Base-by-base conservation (phyloP, 2,113 vertebrate genomes). In the Scomber japonicus region DNA sequence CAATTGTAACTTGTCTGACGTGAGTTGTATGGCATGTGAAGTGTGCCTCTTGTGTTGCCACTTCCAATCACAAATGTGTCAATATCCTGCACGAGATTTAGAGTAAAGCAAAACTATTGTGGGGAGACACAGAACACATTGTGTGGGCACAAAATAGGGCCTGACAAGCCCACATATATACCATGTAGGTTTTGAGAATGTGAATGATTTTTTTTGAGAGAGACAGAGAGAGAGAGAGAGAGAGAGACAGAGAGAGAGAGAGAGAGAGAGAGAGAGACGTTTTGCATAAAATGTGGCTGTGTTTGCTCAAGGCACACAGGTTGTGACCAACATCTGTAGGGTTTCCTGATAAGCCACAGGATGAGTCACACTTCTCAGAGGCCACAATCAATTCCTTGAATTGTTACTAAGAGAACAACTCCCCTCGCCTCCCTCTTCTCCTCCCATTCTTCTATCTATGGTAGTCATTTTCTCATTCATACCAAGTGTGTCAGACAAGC, bases 301-400 rank as follows among this genome's bases (percentile, higher is more conserved):
- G 65, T 71, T 88, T 91, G 70, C 68, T 66, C 45, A 85, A 89
- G 82, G 50, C 83, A 50, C 74, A 75, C 75, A 81, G 73, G 71
- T 68, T 80, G 53, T 81, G 54, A 88, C 24, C 57, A 83, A 84
- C 86, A 91, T 91, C 79, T 88, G 57, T 90, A 91, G 88, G 92
- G 90, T 94, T 95, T 94, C 93, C 90, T 94, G 88, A 92, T 78
- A 84, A 19, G 31, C 57, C 61, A 61, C 55, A 80, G 46, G 46
- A 87, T 94, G 93, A 95, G 73, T 95, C 93, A 95, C 75, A 75
- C 71, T 94, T 95, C 93, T 93, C 91, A 89, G 89, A 94, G 86
- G 72, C 69, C 48, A 21, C 76, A 89, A 89, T 92, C 88, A 87
- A 66, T 93, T 94, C 93, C 86, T 88, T 86, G 89, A 94, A 94